These are phyloP conservation scores for Schizopygopsis pylzovi DNA, from an alignment of 2,797 vertebrate species.

Conservation along the genomic window DNA sequence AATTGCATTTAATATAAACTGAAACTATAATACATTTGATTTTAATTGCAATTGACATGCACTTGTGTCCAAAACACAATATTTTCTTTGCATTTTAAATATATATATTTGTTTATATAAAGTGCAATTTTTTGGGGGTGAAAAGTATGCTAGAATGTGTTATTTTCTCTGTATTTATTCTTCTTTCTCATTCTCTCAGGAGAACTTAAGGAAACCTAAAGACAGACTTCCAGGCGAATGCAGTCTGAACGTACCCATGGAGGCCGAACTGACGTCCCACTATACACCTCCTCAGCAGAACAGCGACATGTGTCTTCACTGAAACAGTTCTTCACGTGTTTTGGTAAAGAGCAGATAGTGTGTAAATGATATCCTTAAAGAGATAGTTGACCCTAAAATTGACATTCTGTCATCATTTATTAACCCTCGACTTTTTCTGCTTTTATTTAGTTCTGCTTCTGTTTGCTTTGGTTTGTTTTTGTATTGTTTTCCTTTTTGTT, in stretches of 20 bases:
- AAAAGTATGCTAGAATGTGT: not conserved
- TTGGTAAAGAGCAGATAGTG: conserved; percentile 10
- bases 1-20: not conserved
- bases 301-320: conserved; percentile 63
- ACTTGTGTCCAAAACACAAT: not conserved
- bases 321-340: conserved; percentile 26
- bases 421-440: not conserved
- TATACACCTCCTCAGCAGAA: conserved; percentile 62
- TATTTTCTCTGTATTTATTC: not conserved
- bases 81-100: not conserved
- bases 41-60: not conserved
- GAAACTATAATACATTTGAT: not conserved
- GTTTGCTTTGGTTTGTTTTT: not conserved
- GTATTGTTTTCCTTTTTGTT: not conserved
- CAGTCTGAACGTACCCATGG: conserved; percentile 76
- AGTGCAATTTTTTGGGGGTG: not conserved
- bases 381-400: not conserved
- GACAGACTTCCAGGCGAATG: conserved; percentile 65
- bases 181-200: conserved; percentile 61
- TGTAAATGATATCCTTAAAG: not conserved
- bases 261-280: conserved; percentile 72
- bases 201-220: conserved; percentile 52
- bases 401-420: not conserved
- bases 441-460: not conserved
- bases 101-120: too few relatives aligned